Evolutionary conservation across 2,888 invertebrate genomes (phyloP).

Genomic region (Helleia helle): DNA sequence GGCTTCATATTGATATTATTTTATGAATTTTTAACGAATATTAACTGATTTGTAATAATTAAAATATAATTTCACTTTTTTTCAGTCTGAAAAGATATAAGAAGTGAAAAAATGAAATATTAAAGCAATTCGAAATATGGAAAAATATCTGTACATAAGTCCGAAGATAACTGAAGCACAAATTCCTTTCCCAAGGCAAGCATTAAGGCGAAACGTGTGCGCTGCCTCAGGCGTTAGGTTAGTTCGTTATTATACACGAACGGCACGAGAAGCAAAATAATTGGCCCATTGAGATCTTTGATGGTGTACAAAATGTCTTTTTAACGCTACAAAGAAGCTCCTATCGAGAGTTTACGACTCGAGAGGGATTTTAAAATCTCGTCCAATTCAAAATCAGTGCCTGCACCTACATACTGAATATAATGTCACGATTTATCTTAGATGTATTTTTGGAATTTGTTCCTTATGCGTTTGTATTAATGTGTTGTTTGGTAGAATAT

Average conservation of each 20-base stretch:
- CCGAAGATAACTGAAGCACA: neutral
- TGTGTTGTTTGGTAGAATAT: too few species aligned
- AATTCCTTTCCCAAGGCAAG: conserved; percentile 13
- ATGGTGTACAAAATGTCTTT: conserved; percentile 14
- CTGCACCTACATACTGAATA: neutral
- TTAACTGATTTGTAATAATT: too few species aligned
- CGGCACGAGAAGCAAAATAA: conserved; percentile 17
- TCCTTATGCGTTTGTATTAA: too few species aligned
- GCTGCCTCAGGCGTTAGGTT: conserved; percentile 12
- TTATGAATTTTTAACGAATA: too few species aligned
- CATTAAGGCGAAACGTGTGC: conserved; percentile 13
- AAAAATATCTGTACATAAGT: too few species aligned
- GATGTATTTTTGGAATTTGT: too few species aligned
- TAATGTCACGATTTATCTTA: neutral
- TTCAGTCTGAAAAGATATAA: too few species aligned
- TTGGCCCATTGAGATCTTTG: conserved; percentile 18
- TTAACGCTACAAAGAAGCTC: conserved; percentile 11
- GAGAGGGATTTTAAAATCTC: conserved; percentile 1
- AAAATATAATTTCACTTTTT: too few species aligned
- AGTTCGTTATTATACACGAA: conserved; percentile 19
- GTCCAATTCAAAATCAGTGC: neutral
- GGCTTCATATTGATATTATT: too few species aligned
- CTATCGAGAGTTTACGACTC: neutral
- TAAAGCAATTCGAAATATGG: too few species aligned
- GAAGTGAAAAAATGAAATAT: too few species aligned